These are phyloP conservation scores for Tragelaphus oryx DNA, from an alignment of 2,797 vertebrate genomes.

Conservation along the genomic window DNA sequence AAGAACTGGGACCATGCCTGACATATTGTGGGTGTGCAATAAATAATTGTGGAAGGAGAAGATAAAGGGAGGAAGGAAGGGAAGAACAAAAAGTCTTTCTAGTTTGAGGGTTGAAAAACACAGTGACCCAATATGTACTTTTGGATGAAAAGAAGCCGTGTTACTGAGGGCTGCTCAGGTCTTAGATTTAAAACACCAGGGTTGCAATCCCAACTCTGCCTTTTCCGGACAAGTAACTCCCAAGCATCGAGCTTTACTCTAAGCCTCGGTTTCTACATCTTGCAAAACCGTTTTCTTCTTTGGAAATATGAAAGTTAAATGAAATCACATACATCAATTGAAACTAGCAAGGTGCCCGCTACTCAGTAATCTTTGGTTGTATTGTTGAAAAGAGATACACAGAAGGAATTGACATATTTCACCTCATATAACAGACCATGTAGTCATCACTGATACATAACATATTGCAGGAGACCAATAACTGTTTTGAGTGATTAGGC, in stretches of 20 bases:
- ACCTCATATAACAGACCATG: background rate
- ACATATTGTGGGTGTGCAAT: background rate
- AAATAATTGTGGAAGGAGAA: background rate
- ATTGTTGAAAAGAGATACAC: background rate
- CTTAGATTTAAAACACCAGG: background rate
- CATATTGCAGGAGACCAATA: background rate
- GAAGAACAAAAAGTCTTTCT: background rate
- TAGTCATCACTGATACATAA: background rate
- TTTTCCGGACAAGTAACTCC: background rate
- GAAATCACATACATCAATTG: background rate
- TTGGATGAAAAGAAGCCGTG: background rate
- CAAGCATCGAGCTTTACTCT: background rate
- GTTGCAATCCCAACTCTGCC: background rate
- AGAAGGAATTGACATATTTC: background rate
- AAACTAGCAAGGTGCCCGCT: background rate
- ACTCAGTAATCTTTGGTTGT: background rate
- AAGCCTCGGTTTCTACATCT: background rate
- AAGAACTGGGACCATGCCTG: background rate
- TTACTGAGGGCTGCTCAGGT: background rate
- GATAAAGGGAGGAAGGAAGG: background rate
- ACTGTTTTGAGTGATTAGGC: conserved; percentile 37
- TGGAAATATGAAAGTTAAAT: background rate
- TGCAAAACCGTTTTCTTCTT: background rate
- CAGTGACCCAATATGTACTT: background rate
- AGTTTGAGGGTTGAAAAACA: conserved; percentile 6